These are phyloP conservation scores for Cylas formicarius DNA, from an alignment of 1,140 invertebrate species.

Conservation along the genomic window DNA sequence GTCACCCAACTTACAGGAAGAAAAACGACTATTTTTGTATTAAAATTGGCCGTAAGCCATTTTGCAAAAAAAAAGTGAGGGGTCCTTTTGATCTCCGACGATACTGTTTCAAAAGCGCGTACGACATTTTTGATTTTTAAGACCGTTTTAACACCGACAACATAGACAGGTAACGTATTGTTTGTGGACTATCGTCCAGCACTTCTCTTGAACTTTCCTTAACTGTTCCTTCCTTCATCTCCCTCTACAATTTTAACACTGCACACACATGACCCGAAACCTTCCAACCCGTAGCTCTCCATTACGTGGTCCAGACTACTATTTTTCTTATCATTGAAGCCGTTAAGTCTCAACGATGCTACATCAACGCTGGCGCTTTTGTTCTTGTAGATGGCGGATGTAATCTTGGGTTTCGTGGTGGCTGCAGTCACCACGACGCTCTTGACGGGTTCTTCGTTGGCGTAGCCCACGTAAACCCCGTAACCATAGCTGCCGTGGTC, in stretches of 20 bases:
- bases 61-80: too few relatives aligned
- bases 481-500: conserved; percentile 63
- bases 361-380: conserved; percentile 20
- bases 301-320: conserved; percentile 18
- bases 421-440: conserved; percentile 44
- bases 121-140: too few relatives aligned
- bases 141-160: too few relatives aligned
- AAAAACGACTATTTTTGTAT: too few relatives aligned
- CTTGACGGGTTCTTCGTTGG: conserved; percentile 43
- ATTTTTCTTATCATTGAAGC: conserved; percentile 13
- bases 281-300: conserved; percentile 18
- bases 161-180: too few relatives aligned
- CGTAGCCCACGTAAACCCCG: conserved; percentile 51
- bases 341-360: conserved; percentile 9
- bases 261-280: conserved; percentile 10
- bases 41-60: too few relatives aligned
- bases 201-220: conserved; percentile 1
- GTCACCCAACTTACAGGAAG: too few relatives aligned
- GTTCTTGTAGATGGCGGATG: conserved; percentile 57
- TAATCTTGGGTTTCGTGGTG: conserved; percentile 57
- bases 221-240: conserved; percentile 7
- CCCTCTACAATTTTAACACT: conserved; percentile 8
- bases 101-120: too few relatives aligned
- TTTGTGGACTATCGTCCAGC: too few relatives aligned
- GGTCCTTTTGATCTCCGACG: too few relatives aligned